Percentiles rank a stretch among this genome's conserved stretches.
Conservation (phyloP, 2,888 invertebrate genomes). For the Mechanitis mazaeus region DNA sequence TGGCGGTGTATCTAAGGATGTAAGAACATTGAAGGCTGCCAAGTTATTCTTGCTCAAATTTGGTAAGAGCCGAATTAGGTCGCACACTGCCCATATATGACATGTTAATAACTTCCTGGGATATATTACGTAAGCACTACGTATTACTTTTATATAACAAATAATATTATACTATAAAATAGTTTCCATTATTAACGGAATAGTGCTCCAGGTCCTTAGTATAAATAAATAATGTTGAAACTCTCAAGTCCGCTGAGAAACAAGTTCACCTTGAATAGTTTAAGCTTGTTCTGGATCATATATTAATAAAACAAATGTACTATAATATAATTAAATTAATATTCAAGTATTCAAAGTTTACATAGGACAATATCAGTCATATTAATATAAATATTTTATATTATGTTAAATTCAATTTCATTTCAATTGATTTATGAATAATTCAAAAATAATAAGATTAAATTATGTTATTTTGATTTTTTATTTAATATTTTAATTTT, state of each 20-base stretch:
- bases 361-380: no score
- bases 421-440: no score
- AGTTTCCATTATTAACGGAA: not conserved
- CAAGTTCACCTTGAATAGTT: conserved; percentile 50
- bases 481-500: no score
- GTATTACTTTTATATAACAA: not conserved
- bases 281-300: conserved; percentile 34
- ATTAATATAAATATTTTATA: no score
- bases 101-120: conserved; percentile 8
- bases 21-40: conserved; percentile 48
- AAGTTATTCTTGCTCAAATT: conserved; percentile 39
- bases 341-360: no score
- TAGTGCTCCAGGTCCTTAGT: conserved; percentile 20
- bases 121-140: not conserved
- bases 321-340: no score
- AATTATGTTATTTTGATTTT: no score
- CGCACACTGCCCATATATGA: conserved; percentile 21
- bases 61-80: conserved; percentile 29
- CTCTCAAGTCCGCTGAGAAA: conserved; percentile 44
- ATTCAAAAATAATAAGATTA: no score
- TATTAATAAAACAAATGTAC: conserved; percentile 2
- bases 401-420: no score
- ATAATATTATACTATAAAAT: not conserved
- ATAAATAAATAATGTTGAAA: conserved; percentile 38
- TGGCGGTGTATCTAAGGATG: conserved; percentile 43